Evolutionary conservation across 2,797 vertebrate genomes (phyloP).

Genomic region (Xenopus petersii): DNA sequence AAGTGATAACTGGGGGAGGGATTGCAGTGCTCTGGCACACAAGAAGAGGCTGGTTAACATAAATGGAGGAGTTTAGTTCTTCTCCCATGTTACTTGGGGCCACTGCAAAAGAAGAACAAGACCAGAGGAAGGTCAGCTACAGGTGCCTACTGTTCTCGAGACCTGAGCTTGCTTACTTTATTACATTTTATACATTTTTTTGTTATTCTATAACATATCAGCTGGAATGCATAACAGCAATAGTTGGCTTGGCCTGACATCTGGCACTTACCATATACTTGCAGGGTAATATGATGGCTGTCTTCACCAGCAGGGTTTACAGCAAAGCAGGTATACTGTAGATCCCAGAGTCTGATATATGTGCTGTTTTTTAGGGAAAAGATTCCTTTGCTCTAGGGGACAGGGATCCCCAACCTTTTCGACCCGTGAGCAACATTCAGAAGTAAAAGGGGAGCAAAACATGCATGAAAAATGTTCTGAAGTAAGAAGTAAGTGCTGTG

Average conservation of each 20-base stretch:
- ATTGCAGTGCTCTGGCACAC: constrained; percentile 46
- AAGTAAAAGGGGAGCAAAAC: too few species aligned
- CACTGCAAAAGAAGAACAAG: constrained; percentile 40
- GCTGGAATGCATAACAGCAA: too few species aligned
- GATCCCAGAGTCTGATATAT: constrained; percentile 56
- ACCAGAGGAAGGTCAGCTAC: not conserved
- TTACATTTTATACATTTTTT: too few species aligned
- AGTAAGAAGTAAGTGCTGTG: too few species aligned
- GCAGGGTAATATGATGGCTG: constrained; percentile 61
- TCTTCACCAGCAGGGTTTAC: constrained; percentile 62
- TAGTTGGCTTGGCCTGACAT: too few species aligned
- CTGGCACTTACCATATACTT: constrained; percentile 55
- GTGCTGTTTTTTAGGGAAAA: constrained; percentile 58
- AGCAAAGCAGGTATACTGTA: constrained; percentile 65
- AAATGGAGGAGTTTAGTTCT: constrained; percentile 55
- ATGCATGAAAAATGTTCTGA: too few species aligned
- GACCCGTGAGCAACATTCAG: too few species aligned
- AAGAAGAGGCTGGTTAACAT: constrained; percentile 49
- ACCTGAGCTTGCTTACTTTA: too few species aligned
- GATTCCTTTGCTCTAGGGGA: constrained; percentile 45
- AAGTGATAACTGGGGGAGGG: constrained; percentile 37
- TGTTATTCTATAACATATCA: too few species aligned
- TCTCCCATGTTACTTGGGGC: constrained; percentile 49
- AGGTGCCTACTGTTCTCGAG: too few species aligned
- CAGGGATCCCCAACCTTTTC: too few species aligned